Evolutionary conservation across 2,113 vertebrate genomes (phyloP).

Genomic region (Rynchops niger): DNA sequence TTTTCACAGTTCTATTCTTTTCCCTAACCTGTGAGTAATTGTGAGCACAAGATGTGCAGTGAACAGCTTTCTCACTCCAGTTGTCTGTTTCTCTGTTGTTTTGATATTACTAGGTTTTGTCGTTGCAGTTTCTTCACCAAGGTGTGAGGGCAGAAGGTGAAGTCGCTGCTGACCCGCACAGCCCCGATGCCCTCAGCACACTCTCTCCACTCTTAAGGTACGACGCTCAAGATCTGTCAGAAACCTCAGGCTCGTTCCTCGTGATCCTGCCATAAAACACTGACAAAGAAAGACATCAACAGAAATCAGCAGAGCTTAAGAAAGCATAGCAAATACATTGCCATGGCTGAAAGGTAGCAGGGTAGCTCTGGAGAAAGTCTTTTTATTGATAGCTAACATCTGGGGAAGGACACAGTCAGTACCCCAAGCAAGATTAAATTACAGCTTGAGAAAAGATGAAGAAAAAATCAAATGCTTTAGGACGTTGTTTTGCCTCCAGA

Average conservation of each 20-base stretch:
- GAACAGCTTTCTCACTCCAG: background rate
- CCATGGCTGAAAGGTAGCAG: background rate
- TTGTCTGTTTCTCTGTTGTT: background rate
- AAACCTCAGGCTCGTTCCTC: background rate
- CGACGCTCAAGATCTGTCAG: accelerated
- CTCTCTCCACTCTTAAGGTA: background rate
- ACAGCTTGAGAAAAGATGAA: background rate
- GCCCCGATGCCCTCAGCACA: background rate
- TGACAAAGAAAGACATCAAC: background rate
- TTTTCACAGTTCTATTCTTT: background rate
- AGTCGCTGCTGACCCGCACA: background rate
- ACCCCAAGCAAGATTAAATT: background rate
- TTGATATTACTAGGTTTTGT: background rate
- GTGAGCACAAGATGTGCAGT: background rate
- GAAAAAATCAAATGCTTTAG: background rate
- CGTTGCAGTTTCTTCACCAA: background rate
- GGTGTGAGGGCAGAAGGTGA: background rate
- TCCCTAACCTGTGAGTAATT: background rate
- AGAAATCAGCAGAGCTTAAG: background rate
- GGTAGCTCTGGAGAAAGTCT: background rate
- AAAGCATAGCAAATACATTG: background rate
- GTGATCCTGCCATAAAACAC: background rate
- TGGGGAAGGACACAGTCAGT: background rate
- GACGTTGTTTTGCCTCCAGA: background rate
- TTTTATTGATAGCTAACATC: background rate